Evolutionary conservation across 2,888 invertebrate genomes (phyloP).

Genomic region (Entomobrya proxima): DNA sequence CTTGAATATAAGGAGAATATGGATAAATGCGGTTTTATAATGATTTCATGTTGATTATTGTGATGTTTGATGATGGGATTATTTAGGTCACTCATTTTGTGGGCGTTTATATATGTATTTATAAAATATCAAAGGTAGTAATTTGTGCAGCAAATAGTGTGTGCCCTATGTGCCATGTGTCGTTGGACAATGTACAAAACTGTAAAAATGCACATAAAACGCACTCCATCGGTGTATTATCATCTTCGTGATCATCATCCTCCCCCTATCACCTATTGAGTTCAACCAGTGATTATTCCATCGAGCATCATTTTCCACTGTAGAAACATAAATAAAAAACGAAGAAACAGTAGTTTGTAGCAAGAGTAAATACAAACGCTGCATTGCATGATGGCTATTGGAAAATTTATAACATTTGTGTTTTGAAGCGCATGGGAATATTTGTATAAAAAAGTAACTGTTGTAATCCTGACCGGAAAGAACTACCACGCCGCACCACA

Average conservation of each 20-base stretch:
- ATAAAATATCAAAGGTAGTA: slow-evolving; percentile 46
- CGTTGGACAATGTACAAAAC: slow-evolving; percentile 15
- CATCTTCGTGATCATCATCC: slow-evolving; percentile 2
- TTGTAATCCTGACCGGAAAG: background rate
- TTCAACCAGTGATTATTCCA: slow-evolving; percentile 46
- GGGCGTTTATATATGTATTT: slow-evolving; percentile 55
- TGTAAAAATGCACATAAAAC: slow-evolving; percentile 42
- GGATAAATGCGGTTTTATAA: slow-evolving; percentile 60
- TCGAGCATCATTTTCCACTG: slow-evolving; percentile 39
- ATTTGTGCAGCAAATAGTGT: slow-evolving; percentile 43
- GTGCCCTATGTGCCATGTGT: slow-evolving; percentile 64
- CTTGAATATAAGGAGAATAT: slow-evolving; percentile 45
- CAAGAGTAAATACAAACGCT: background rate
- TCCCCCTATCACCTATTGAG: background rate
- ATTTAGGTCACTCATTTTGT: slow-evolving; percentile 66
- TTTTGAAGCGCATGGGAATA: slow-evolving; percentile 34
- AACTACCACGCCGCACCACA: background rate
- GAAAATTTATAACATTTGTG: slow-evolving; percentile 12
- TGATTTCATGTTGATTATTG: slow-evolving; percentile 52
- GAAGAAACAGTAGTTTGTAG: background rate
- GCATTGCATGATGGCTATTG: background rate
- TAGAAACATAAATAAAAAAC: background rate
- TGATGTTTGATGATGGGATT: slow-evolving; percentile 51
- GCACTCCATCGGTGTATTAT: background rate
- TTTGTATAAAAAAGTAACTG: slow-evolving; percentile 14